Conservation (phyloP, 2,888 invertebrate species). For the Agapetus fuscipes region DNA sequence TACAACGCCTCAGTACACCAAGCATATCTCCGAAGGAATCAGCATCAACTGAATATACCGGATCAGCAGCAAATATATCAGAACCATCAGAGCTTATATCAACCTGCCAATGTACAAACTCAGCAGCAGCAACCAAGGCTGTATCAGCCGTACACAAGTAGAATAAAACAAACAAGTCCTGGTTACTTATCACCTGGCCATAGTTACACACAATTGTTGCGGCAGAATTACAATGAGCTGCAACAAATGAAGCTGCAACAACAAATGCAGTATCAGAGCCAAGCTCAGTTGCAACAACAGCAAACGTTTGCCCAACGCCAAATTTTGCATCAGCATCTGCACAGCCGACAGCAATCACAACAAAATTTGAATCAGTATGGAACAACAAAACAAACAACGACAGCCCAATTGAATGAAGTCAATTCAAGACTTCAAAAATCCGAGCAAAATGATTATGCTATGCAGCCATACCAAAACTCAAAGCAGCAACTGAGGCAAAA, state of each 20-base stretch:
- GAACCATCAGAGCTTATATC: conserved; percentile 44
- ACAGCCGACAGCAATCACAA: conserved; percentile 27
- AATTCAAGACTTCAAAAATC: conserved; percentile 24
- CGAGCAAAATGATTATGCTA: conserved; percentile 14
- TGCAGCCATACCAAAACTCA: conserved; percentile 7
- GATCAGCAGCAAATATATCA: conserved; percentile 44
- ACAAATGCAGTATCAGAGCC: conserved; percentile 53
- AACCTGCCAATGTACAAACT: conserved; percentile 28
- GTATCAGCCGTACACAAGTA: conserved; percentile 42
- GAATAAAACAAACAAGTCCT: conserved; percentile 32
- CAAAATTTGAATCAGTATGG: conserved; percentile 25
- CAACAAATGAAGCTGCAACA: conserved; percentile 56
- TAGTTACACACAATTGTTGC: conserved; percentile 50
- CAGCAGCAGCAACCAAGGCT: conserved; percentile 19
- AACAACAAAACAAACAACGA: conserved; percentile 25
- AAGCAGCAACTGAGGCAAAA: conserved; percentile 3
- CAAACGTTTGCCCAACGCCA: conserved; percentile 55
- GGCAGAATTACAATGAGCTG: conserved; percentile 52
- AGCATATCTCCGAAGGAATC: conserved; percentile 46
- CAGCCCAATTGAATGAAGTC: conserved; percentile 17
- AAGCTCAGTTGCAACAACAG: conserved; percentile 53
- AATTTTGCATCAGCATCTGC: conserved; percentile 50
- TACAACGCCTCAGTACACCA: conserved; percentile 51
- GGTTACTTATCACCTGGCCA: conserved; percentile 27
- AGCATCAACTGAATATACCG: conserved; percentile 26